Base-by-base conservation (phyloP, 2,113 vertebrate genomes). In the Nycticebus coucang region DNA sequence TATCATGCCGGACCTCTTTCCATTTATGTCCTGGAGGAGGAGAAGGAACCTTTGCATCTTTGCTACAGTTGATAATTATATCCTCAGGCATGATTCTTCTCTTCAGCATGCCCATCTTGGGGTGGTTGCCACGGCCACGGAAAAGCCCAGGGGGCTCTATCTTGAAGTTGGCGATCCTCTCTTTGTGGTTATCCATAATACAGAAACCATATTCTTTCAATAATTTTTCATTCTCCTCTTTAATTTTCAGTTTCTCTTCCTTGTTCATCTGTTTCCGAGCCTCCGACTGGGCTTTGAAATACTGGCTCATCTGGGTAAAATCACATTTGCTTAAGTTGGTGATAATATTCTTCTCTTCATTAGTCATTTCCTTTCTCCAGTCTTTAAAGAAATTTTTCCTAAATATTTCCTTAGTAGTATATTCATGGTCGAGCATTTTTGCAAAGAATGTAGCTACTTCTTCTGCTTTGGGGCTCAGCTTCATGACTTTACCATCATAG, bases 21-120 rank as follows among this genome's bases (percentile, higher is more conserved):
- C 99, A 99, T 97, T 98, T 99, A 95, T 99, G 99, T 91, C 99
- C 99, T 90, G 99, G 96, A 4, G 99, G 99, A 94, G 99, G 98
- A 91, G 99, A 96, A 95, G 99, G 99, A 53, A 99, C 98, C 97
- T 99, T 99, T 81, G 99, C 99, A 98, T 99, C 99, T 98, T n/a
- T 99, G 99, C 99, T 99, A 97, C 99, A 99, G 98, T 99, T 99
- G 88, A 99, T 99, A 97, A 99, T 99, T 97, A 99, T 99, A 96
- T 99, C 99, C 94, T 99, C 98, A 0, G 99, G 99, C 98, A 99
- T 98, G 96, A 99, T 99, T 96, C 99, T 99, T 45, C 99, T 98
- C 97, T 99, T 99, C 97, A 99, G 97, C 99, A 99, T 99, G 95
- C 99, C 99, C 99, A 99, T 99, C 96, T 99, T 99, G 9, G 99